Base-by-base conservation (phyloP, 2,113 vertebrate genomes). In the Cyprinodon brontotheroides region DNA sequence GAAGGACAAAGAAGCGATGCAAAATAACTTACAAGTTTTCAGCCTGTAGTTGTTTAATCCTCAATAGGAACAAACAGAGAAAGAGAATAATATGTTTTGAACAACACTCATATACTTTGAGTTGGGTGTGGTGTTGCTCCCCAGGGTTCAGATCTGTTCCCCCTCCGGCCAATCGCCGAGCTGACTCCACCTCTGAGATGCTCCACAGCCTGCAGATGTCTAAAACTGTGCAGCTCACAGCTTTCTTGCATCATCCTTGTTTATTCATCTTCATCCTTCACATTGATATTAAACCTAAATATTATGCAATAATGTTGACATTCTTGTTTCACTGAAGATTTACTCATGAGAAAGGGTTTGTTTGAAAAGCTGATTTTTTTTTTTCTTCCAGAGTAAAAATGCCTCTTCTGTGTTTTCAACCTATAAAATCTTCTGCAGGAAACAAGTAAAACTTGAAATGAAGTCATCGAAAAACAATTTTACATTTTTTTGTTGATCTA, bases 91-190 rank as follows among this genome's bases (percentile, higher is more conserved):
- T 64, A 48, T 72, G 60, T 8, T 57, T 59, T 80, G 40, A 17
- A 71, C 36, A 38, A 70, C 70, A 77, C 61, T 70, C 65, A 64
- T 64, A 81, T 64, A 69, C 65, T 68, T 59, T 60, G 70, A 50
- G 68, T 76, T 76, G 89, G 89, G 87, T 87, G 89, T 87, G 89
- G 89, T 82, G 86, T 84, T 63, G 15, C 38, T 89, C 89, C 82
- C 89, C 65, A 50, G 85, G 68, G 85, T 72, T 29, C 0, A 13
- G 85, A 60, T 75, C 81, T 68, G 65, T 66, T 86, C 70, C 57
- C 74, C 69, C 45, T 22, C 8, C 2, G 37, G 68, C 85, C 87
- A 87, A 81, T 82, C 4, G 11, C 0, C 1, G 41, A 14, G 47
- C 72, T 67, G 83, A 13, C 83, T 86, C 85, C 85, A 5, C 87